These are phyloP conservation scores for Pampus argenteus DNA, from an alignment of 2,797 vertebrate genomes.

Conservation along the genomic window DNA sequence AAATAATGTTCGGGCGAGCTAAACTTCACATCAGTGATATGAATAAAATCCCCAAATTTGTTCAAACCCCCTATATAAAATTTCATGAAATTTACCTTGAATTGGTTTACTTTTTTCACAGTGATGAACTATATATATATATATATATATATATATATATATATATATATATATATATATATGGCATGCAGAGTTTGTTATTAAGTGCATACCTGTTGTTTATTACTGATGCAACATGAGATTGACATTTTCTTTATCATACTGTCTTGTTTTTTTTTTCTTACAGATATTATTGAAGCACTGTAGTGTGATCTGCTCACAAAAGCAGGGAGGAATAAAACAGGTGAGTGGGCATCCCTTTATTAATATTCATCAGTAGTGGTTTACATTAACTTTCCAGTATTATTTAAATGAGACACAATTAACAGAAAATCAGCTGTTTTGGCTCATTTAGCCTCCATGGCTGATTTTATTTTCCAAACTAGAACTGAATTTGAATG, in stretches of 20 bases:
- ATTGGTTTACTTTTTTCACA: constrained; percentile 99
- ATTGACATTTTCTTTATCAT: constrained; percentile 32
- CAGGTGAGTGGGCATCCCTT: constrained; percentile 79
- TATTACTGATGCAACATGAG: background rate
- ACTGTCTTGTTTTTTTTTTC: constrained; percentile 40
- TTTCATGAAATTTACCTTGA: constrained; percentile 85
- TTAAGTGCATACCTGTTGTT: constrained; percentile 14
- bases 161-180: too few species aligned
- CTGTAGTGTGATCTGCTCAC: constrained; percentile 51
- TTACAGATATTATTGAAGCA: constrained; percentile 71
- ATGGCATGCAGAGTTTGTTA: constrained; percentile 86
- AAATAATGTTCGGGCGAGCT: constrained; percentile 92
- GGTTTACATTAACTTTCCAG: background rate
- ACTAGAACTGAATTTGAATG: constrained; percentile 1
- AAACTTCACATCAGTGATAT: constrained; percentile 87
- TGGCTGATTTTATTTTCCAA: constrained; percentile 2
- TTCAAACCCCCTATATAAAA: constrained; percentile 85
- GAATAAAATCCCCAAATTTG: constrained; percentile 86
- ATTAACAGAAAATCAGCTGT: background rate
- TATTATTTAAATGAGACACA: constrained; percentile 10
- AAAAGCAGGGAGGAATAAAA: constrained; percentile 44
- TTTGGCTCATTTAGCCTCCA: background rate
- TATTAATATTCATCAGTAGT: too few species aligned
- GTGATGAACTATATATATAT: too few species aligned
- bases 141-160: too few species aligned